Evolutionary conservation across 2,888 invertebrate genomes (phyloP), one percentile per base, ranked within the genome.

Genomic region (Amphipoea lucens): DNA sequence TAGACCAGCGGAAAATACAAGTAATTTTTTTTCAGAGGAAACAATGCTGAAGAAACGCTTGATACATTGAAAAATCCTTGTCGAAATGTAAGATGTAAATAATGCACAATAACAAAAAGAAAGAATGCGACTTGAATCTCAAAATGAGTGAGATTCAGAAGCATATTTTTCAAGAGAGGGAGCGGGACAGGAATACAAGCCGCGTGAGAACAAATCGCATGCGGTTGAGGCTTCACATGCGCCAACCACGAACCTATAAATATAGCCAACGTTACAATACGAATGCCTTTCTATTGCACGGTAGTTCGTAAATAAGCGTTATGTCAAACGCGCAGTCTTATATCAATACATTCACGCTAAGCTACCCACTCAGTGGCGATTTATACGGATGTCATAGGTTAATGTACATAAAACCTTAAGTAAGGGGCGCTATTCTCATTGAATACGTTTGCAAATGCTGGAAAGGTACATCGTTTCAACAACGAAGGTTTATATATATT

Each of bases 181-280:
- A 94, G 90, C 88, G 90, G 90, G 93, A 95, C 88, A 90, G 90
- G 89, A 92, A 94, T 92, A 91, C 90, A 89, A 94, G 94, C 92
- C 92, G 92, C 95, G 95, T 95, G 95, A 95, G 95, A 96, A 95
- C 93, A 92, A 92, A 92, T 92, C 91, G 90, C 90, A 92, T 93
- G 93, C 92, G 93, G 93, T 93, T 89, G 90, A 92, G 91, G 89
- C 92, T 92, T 92, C 92, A 92, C 92, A 92, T 92, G 90, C 90
- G 90, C 92, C 90, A 91, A 92, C 92, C 91, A 88, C 92, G 91
- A 90, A 87, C 90, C 92, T 90, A 92, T 92, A 92, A 92, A 92
- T 92, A 91, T 88, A 89, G 89, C 77, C 90, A 90, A 90, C 88
- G 90, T 90, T 91, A 92, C 92, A 92, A 92, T 92, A 92, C 89